Percentiles rank a stretch among this genome's conserved stretches.
phyloP scores from a whole-genome alignment of 2,797 vertebrate genomes.

The Buceros bicornis region DNA sequence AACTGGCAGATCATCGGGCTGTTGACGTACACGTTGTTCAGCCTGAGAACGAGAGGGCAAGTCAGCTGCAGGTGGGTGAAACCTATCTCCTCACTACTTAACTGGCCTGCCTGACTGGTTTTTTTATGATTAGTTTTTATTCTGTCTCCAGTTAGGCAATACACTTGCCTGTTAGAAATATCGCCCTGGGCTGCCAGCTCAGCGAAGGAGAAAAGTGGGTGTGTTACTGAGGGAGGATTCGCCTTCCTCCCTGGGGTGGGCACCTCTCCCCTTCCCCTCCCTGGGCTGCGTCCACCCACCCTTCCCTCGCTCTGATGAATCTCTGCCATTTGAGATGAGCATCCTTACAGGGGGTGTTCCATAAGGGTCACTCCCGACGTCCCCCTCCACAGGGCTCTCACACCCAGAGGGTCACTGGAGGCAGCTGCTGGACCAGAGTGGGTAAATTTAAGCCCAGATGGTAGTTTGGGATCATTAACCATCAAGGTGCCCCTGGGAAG shows the following conservation, averaged over 20 bases:
- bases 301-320: rapidly evolving
- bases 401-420: background rate
- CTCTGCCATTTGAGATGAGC: background rate
- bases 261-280: background rate
- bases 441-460: background rate
- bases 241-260: background rate
- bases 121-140: slow-evolving; percentile 65
- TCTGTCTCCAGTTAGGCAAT: slow-evolving; percentile 44
- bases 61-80: slow-evolving; percentile 64
- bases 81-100: background rate
- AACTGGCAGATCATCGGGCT: background rate
- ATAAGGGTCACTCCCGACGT: background rate
- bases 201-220: slow-evolving; percentile 41
- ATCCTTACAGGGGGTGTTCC: background rate
- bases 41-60: slow-evolving; percentile 52
- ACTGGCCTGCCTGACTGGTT: slow-evolving; percentile 35
- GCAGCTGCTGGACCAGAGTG: background rate
- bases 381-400: rapidly evolving
- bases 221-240: background rate
- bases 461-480: slow-evolving; percentile 68
- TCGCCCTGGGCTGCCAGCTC: slow-evolving; percentile 41
- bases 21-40: background rate
- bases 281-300: rapidly evolving
- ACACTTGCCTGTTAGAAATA: slow-evolving; percentile 47
- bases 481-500: slow-evolving; percentile 67